These are phyloP conservation scores for Pseudomyrmex concolor DNA, from an alignment of 1,140 invertebrate genomes.

Conservation along the genomic window DNA sequence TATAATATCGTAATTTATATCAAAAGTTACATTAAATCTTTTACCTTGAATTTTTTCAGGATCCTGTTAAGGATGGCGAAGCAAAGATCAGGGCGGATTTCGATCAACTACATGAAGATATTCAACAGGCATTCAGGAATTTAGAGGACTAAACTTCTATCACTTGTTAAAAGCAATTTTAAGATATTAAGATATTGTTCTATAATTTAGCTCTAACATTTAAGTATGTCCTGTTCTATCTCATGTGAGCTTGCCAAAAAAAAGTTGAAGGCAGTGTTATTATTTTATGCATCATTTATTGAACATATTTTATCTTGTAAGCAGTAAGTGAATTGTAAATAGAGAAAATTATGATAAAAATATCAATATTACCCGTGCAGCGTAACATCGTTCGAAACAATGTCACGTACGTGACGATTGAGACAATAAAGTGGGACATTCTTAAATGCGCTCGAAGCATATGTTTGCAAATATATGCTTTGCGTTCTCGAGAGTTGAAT, in stretches of 20 bases:
- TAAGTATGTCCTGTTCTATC: conserved; percentile 80
- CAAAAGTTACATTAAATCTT: not conserved
- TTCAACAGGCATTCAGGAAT: conserved; percentile 98
- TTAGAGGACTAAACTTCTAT: conserved; percentile 95
- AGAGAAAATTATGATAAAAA: not conserved
- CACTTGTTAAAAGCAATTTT: conserved; percentile 62
- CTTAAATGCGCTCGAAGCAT: conserved; percentile 72
- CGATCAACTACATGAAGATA: conserved; percentile 97
- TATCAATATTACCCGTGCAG: not conserved
- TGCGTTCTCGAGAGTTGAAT: conserved; percentile 8
- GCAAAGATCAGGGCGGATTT: conserved; percentile 98
- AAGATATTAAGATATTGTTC: conserved; percentile 60
- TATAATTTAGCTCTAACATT: conserved; percentile 71
- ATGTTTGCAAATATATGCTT: conserved; percentile 39
- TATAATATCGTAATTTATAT: not conserved
- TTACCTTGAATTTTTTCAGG: conserved; percentile 86
- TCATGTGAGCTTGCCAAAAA: conserved; percentile 25
- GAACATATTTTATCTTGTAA: conserved; percentile 15
- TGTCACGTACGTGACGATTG: conserved; percentile 52
- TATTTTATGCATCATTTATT: conserved; percentile 19
- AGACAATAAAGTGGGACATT: conserved; percentile 78
- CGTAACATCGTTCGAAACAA: conserved; percentile 1
- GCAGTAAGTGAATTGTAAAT: conserved; percentile 39
- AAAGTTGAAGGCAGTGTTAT: conserved; percentile 23
- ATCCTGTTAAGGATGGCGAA: conserved; percentile 99